These are phyloP conservation scores for Diuraphis noxia DNA, from an alignment of 1,140 invertebrate species.

Conservation along the genomic window DNA sequence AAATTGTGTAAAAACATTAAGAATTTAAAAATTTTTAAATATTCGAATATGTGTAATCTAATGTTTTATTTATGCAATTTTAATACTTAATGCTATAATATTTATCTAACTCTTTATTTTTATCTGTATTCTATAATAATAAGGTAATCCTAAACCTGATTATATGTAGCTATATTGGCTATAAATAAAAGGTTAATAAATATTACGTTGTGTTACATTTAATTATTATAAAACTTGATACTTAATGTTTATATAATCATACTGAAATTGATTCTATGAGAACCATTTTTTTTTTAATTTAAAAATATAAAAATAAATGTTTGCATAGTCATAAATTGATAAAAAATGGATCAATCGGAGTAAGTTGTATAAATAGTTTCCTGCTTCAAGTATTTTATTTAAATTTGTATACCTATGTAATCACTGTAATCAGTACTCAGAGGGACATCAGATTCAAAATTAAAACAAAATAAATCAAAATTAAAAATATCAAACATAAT, in stretches of 20 bases:
- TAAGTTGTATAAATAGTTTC: not conserved
- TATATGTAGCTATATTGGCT: not conserved
- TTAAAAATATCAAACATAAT: not conserved
- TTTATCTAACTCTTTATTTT: not conserved
- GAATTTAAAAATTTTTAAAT: not conserved
- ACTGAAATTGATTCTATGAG: not conserved
- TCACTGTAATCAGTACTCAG: not conserved
- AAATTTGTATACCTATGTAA: not conserved
- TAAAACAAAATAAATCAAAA: not conserved
- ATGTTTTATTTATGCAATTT: not conserved
- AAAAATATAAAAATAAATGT: not conserved
- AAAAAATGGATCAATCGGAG: not conserved
- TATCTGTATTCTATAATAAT: not conserved
- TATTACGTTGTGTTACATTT: not conserved
- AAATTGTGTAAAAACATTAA: not conserved
- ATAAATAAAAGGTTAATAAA: not conserved
- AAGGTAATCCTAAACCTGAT: not conserved
- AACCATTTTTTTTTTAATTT: not conserved
- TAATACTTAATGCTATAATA: not conserved
- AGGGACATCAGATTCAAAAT: not conserved
- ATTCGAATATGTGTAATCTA: not conserved
- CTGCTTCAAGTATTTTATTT: not conserved
- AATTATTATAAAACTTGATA: not conserved
- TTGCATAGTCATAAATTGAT: not conserved
- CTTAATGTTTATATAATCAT: not conserved